Evolutionary conservation across 2,113 vertebrate genomes (phyloP).

Genomic region (Procavia capensis): DNA sequence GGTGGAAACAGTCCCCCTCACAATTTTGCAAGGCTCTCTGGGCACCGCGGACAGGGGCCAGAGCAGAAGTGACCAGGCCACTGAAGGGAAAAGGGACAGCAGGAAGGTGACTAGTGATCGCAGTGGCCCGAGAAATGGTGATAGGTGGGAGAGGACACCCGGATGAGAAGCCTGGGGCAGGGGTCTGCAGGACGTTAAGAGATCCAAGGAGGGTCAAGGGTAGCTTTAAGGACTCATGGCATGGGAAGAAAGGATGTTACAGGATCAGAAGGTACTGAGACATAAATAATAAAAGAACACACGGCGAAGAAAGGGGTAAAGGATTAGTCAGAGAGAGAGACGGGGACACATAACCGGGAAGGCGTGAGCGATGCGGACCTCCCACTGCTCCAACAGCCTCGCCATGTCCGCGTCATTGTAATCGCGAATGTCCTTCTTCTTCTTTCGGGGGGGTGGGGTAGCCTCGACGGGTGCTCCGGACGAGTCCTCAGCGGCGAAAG

Average conservation of each 20-base stretch:
- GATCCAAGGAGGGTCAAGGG: fast-evolving
- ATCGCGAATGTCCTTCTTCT: constrained; percentile 97
- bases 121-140: not conserved
- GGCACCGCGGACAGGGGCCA: not conserved
- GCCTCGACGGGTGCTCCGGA: constrained; percentile 38
- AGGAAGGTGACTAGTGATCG: not conserved
- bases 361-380: constrained; percentile 86
- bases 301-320: too few relatives aligned
- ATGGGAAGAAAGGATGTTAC: not conserved
- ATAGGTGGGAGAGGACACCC: not conserved
- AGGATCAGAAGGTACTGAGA: too few relatives aligned
- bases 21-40: not conserved
- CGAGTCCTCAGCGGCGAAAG: constrained; percentile 64
- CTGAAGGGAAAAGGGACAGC: too few relatives aligned
- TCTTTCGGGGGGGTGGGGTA: constrained; percentile 83
- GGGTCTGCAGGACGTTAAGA: not conserved
- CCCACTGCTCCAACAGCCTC: constrained; percentile 96
- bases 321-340: not conserved
- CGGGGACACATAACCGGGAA: too few relatives aligned
- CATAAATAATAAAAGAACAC: not conserved
- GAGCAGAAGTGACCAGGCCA: not conserved
- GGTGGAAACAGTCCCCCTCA: not conserved
- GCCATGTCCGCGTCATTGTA: constrained; percentile 99
- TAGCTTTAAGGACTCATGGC: not conserved
- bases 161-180: not conserved